Evolutionary conservation across 1,140 invertebrate genomes (phyloP), one percentile per base, ranked within the genome.

Genomic region (Marisa cornuarietis): DNA sequence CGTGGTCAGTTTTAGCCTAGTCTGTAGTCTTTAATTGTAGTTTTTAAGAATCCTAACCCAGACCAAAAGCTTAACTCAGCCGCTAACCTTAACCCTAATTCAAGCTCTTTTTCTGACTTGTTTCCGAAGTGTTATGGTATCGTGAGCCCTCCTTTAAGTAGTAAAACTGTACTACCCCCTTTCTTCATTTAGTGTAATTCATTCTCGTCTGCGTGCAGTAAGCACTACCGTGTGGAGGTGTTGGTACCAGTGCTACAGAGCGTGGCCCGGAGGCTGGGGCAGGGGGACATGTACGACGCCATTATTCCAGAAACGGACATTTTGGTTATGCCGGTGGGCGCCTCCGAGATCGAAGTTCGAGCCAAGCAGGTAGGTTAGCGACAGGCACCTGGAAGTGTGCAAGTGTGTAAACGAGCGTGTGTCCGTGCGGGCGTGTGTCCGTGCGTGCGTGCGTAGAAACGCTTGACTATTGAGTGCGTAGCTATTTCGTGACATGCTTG

Each of bases 281-380:
- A 90, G 68, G 85, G 83, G 76, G 90, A 90, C 75, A 80, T 90
- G 80, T 90, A 90, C 82, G 89, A 90, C 62, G 88, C 87, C 31
- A 83, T 90, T 16, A 86, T 85, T 51, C 82, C 87, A 42, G 88
- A 90, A 63, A 86, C 86, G 11, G 89, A 90, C 61, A 82, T 87
- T 1, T 83, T 90, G 24, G 83, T 87, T n/a, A 88, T 89, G 84
- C 90, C 90, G 20, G 81, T 83, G 71, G 88, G 88, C 71, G 87
- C 87, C 11, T 89, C 89, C 61, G 89, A 91, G 72, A 87, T 90
- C 73, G 89, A 90, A 85, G 85, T 90, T 51, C 85, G 85, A 74
- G 82, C 85, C 20, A 88, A 87, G 85, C 90, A 90, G 86, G 90
- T 90, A 81, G 76, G 24, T 66, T 61, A 26, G n/a, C n/a, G 51